These are phyloP conservation scores for Sebastes minor DNA, from an alignment of 2,797 vertebrate species.

Conservation along the genomic window DNA sequence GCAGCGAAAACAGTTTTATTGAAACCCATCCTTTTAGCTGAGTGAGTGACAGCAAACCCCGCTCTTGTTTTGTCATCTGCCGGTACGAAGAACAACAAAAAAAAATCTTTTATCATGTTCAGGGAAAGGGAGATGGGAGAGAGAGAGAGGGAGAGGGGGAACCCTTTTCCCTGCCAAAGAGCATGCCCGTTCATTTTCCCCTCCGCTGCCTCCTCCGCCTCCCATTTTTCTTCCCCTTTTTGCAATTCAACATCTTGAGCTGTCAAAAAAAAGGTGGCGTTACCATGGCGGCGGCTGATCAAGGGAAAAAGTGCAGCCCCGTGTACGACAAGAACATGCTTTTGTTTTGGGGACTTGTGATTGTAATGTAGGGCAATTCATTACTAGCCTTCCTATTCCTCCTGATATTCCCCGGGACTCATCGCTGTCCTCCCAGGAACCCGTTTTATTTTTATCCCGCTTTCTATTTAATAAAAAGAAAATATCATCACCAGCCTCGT, in stretches of 20 bases:
- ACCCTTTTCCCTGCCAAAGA: constrained; percentile 37
- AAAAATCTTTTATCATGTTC: background rate
- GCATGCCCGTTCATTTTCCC: constrained; percentile 26
- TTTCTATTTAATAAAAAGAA: constrained; percentile 53
- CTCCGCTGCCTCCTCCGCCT: background rate
- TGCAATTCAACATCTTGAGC: constrained; percentile 43
- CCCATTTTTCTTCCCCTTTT: background rate
- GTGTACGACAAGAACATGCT: constrained; percentile 46
- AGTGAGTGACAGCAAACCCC: constrained; percentile 27
- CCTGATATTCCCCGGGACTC: constrained; percentile 39
- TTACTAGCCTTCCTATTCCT: background rate
- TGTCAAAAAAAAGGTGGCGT: constrained; percentile 54
- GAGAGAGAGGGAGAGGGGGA: constrained; percentile 34
- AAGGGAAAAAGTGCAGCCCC: constrained; percentile 37
- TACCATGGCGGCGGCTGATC: constrained; percentile 68
- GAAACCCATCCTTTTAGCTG: constrained; percentile 27
- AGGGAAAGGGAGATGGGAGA: background rate
- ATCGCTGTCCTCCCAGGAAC: constrained; percentile 44
- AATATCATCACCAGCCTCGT: constrained; percentile 22
- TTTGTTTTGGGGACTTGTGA: constrained; percentile 46
- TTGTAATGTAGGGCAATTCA: constrained; percentile 37
- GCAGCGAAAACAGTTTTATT: constrained; percentile 1
- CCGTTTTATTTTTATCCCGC: constrained; percentile 45
- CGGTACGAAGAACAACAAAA: background rate
- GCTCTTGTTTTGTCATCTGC: constrained; percentile 38